Evolutionary conservation across 2,888 invertebrate species (phyloP).

Genomic region (Eucera pruinosa): DNA sequence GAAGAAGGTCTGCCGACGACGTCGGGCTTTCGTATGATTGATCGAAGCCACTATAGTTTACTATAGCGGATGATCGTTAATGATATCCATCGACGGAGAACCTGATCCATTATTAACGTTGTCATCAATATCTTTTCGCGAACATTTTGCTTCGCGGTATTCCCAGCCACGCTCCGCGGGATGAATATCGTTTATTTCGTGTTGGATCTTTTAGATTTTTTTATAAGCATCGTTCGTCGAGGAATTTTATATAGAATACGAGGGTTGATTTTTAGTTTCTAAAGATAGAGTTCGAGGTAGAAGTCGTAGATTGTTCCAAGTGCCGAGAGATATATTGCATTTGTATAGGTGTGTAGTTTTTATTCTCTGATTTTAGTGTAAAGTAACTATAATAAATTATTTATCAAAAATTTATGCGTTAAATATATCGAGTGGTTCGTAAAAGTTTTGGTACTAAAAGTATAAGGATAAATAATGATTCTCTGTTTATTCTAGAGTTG

Average conservation of each 20-base stretch:
- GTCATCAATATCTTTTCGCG: slow-evolving; percentile 69
- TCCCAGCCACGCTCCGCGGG: not conserved
- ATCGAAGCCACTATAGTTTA: slow-evolving; percentile 71
- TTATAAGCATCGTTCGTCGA: not conserved
- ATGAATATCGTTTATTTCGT: slow-evolving; percentile 10
- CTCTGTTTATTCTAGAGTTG: too few species aligned
- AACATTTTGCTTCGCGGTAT: slow-evolving; percentile 42
- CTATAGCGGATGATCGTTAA: slow-evolving; percentile 72
- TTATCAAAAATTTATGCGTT: too few species aligned
- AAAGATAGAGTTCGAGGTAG: not conserved
- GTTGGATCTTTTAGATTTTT: not conserved
- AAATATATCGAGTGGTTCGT: too few species aligned
- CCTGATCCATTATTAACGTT: slow-evolving; percentile 73
- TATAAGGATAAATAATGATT: too few species aligned
- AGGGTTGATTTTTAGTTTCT: not conserved
- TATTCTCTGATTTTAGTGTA: too few species aligned
- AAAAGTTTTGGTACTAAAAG: too few species aligned
- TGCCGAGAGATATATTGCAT: too few species aligned
- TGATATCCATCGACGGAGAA: slow-evolving; percentile 71
- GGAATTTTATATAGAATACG: not conserved
- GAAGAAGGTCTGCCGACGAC: slow-evolving; percentile 73
- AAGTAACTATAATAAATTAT: too few species aligned
- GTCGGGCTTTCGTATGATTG: slow-evolving; percentile 75
- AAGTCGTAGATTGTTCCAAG: too few species aligned
- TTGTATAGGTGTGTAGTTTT: too few species aligned